Base-by-base conservation (phyloP, 2,888 invertebrate genomes). In the Ochlodes sylvanus region DNA sequence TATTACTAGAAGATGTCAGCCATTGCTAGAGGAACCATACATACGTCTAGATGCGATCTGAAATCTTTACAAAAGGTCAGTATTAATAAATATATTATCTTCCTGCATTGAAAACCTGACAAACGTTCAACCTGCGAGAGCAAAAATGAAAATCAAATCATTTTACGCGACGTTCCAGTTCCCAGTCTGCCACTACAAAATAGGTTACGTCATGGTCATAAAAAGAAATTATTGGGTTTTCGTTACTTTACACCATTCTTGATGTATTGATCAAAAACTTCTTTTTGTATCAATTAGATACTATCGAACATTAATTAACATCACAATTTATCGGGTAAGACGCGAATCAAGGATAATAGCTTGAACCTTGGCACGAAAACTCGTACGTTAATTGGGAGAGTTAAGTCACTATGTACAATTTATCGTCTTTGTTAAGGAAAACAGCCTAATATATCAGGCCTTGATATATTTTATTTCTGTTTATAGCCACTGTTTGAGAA, bases 341-440 rank as follows among this genome's bases (percentile, higher is more conserved):
- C 44, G 42, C 44, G 56, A 56, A 64, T 56, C 42, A n/a, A 56
- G 52, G 42, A 62, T 52, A 55, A 63, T n/a, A 32, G 19, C 44
- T 56, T 34, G 32, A 27, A 56, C 63, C 63, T 64, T 47, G 63
- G 55, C 44, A 64, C 47, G 42, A 62, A 62, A 62, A 62, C 50
- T 52, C 32, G 17, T 34, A 10, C 61, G 52, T 52, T 62, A 62
- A 63, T 63, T 63, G 42, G 21, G 52, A 14, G 21, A 5, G 21
- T 52, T 12, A 9, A 41, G 19, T 14, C 14, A 27, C 12, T 7
- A 52, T 7, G 21, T 10, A 52, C 52, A 21, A 21, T 6, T 12
- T 52, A 2, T 21, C 21, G 52, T 52, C 2, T 3, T 21, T 21
- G 52, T 52, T 52, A 52, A 52, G 21, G 52, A 52, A 52, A 52